phyloP scores from a whole-genome alignment of 2,888 invertebrate species.

The Drosophila fungiperda region DNA sequence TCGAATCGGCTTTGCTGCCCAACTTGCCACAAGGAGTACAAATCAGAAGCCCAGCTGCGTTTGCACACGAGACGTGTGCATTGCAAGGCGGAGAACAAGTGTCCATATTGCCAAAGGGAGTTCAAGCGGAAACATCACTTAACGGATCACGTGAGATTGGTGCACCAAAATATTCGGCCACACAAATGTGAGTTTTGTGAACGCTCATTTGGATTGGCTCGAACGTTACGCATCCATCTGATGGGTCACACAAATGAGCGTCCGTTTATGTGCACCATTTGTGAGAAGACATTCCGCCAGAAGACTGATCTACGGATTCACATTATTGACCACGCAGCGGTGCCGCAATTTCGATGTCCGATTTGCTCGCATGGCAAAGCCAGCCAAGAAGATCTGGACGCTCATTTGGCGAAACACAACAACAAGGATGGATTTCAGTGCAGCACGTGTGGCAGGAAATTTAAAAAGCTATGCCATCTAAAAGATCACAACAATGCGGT shows the following conservation, averaged over 20 bases:
- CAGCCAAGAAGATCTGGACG: slow-evolving; percentile 41
- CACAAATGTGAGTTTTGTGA: slow-evolving; percentile 52
- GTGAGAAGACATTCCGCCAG: slow-evolving; percentile 51
- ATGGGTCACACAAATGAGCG: slow-evolving; percentile 58
- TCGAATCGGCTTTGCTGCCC: slow-evolving; percentile 17
- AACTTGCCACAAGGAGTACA: slow-evolving; percentile 28
- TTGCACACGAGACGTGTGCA: slow-evolving; percentile 34
- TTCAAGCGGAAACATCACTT: slow-evolving; percentile 53
- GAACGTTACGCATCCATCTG: slow-evolving; percentile 48
- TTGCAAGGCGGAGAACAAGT: slow-evolving; percentile 25
- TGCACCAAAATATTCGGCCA: slow-evolving; percentile 47
- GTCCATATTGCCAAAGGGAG: slow-evolving; percentile 42
- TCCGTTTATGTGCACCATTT: slow-evolving; percentile 45
- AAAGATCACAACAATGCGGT: slow-evolving; percentile 56
- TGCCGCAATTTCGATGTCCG: slow-evolving; percentile 37
- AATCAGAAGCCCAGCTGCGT: slow-evolving; percentile 22
- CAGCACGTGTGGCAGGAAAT: slow-evolving; percentile 56
- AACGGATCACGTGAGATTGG: slow-evolving; percentile 44
- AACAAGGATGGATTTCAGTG: slow-evolving; percentile 54
- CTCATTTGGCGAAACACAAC: slow-evolving; percentile 42
- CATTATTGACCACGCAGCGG: slow-evolving; percentile 32
- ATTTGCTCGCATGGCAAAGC: slow-evolving; percentile 43
- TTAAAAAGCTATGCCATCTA: slow-evolving; percentile 48
- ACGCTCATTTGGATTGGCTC: slow-evolving; percentile 44
- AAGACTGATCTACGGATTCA: slow-evolving; percentile 45